A percentile compares a stretch with the other conserved stretches of the same genome.
Conservation (phyloP, 1,140 invertebrate species). For the Sinonovacula constricta region DNA sequence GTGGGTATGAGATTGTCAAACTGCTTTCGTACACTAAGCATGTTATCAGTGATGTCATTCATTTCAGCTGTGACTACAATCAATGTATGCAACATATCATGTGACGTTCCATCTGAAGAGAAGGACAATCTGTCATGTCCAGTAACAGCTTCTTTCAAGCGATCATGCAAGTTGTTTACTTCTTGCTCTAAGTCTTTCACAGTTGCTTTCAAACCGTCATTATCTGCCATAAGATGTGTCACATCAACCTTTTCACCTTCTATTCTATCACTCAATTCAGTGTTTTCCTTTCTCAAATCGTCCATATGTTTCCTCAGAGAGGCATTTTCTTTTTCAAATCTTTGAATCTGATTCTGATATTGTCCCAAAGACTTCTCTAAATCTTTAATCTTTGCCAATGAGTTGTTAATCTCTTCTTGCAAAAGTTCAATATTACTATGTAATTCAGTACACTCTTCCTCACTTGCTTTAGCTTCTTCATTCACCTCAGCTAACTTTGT, state of each 20-base stretch:
- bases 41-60: slow-evolving; percentile 63
- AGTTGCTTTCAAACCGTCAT: slow-evolving; percentile 59
- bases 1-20: slow-evolving; percentile 59
- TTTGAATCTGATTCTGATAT: slow-evolving; percentile 57
- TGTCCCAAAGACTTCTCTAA: slow-evolving; percentile 63
- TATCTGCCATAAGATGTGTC: slow-evolving; percentile 56
- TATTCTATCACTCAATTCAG: slow-evolving; percentile 59
- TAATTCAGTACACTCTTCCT: slow-evolving; percentile 65
- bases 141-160: slow-evolving; percentile 26
- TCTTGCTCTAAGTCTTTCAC: slow-evolving; percentile 63
- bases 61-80: slow-evolving; percentile 65
- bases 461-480: slow-evolving; percentile 69
- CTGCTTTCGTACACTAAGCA: slow-evolving; percentile 57
- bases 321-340: slow-evolving; percentile 65
- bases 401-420: slow-evolving; percentile 60
- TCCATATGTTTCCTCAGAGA: slow-evolving; percentile 64
- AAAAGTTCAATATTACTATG: slow-evolving; percentile 60
- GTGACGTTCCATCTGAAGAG: slow-evolving; percentile 16
- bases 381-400: slow-evolving; percentile 62
- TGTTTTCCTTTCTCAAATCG: slow-evolving; percentile 65
- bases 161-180: slow-evolving; percentile 57
- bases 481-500: slow-evolving; percentile 70
- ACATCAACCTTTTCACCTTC: slow-evolving; percentile 52
- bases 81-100: slow-evolving; percentile 66
- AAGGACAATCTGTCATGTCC: slow-evolving; percentile 13